Conservation (phyloP, 2,113 vertebrate species). For the Ochotona curzoniae region DNA sequence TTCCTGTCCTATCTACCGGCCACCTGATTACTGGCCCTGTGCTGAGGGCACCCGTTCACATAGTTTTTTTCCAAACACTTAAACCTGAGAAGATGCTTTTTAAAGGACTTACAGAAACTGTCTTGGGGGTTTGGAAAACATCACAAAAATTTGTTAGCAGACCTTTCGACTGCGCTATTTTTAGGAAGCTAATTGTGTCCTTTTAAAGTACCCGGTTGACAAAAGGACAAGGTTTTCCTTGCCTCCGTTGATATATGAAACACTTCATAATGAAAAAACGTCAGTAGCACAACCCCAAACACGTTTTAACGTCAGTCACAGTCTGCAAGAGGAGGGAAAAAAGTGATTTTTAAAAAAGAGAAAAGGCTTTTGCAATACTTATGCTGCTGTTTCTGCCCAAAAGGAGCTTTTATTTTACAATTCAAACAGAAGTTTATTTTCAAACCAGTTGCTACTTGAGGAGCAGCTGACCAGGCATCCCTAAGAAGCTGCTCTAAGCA, state of each 20-base stretch:
- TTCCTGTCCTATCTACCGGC: slow-evolving; percentile 79
- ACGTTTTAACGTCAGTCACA: slow-evolving; percentile 64
- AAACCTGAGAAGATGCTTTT: slow-evolving; percentile 81
- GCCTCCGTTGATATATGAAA: slow-evolving; percentile 58
- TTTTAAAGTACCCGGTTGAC: slow-evolving; percentile 73
- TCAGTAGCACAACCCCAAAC: slow-evolving; percentile 57
- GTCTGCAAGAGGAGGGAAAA: slow-evolving; percentile 24
- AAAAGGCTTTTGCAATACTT: slow-evolving; percentile 75
- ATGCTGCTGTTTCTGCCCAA: slow-evolving; percentile 79
- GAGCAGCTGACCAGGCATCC: slow-evolving; percentile 82
- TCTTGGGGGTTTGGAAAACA: slow-evolving; percentile 75
- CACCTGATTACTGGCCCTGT: slow-evolving; percentile 72
- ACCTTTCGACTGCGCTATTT: slow-evolving; percentile 74
- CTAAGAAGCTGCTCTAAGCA: slow-evolving; percentile 62
- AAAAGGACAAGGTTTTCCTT: slow-evolving; percentile 74
- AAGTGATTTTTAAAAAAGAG: slow-evolving; percentile 61
- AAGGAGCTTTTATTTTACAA: slow-evolving; percentile 85
- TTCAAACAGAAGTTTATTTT: slow-evolving; percentile 87
- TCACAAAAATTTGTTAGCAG: slow-evolving; percentile 70
- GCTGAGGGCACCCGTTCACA: slow-evolving; percentile 73
- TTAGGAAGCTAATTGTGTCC: slow-evolving; percentile 81
- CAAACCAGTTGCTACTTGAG: slow-evolving; percentile 83
- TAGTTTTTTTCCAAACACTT: slow-evolving; percentile 77
- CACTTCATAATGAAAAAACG: slow-evolving; percentile 72
- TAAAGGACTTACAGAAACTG: slow-evolving; percentile 66